A percentile compares a stretch with the other conserved stretches of the same genome.
Conservation (phyloP, 92 coral and sea anemone genomes). For the Hydrozoanthus gracilis region DNA sequence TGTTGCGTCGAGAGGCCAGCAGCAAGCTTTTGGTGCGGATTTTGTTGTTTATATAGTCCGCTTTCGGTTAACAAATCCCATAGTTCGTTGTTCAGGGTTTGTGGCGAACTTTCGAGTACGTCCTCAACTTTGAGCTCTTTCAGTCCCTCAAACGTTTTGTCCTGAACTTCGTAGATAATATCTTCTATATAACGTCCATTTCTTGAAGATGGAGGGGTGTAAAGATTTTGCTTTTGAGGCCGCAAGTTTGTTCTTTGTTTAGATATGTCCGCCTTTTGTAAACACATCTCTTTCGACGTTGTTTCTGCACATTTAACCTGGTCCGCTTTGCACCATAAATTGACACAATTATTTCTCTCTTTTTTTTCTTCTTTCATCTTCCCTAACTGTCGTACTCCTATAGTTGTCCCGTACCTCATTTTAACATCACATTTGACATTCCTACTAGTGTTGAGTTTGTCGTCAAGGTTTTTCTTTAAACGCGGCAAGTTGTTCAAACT, state of each 20-base stretch:
- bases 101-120: conserved; percentile 25
- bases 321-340: not conserved
- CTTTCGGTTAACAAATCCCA: not conserved
- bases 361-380: not conserved
- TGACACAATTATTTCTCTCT: not conserved
- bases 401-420: not conserved
- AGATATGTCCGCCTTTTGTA: conserved; percentile 19
- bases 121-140: conserved; percentile 14
- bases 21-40: not conserved
- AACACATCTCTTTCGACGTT: not conserved
- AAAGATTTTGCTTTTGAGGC: not conserved
- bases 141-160: not conserved
- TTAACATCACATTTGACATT: not conserved
- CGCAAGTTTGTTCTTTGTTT: conserved; percentile 5
- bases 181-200: conserved; percentile 2
- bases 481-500: conserved; percentile 5
- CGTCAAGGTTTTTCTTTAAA: conserved; percentile 19
- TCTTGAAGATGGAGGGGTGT: conserved; percentile 25
- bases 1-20: not conserved
- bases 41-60: not conserved
- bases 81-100: not conserved
- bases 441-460: not conserved
- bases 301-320: conserved; percentile 16
- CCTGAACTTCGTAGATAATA: conserved; percentile 12
- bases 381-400: conserved; percentile 15